phyloP scores from a whole-genome alignment of 2,113 vertebrate genomes.

The Agelaius tricolor region DNA sequence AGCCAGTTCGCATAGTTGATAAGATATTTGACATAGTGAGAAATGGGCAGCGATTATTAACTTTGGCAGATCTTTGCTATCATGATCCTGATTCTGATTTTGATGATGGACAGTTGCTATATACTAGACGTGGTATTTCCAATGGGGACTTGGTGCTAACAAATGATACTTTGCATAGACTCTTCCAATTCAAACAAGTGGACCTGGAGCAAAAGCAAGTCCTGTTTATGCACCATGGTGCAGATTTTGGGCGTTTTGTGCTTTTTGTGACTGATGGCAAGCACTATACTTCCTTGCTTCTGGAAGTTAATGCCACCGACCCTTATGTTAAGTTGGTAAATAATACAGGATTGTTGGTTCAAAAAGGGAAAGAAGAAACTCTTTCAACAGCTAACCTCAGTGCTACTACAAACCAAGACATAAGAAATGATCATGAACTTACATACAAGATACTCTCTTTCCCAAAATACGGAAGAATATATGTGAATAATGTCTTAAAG shows the following conservation, averaged over 20 bases:
- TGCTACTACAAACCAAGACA: slow-evolving; percentile 84
- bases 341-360: slow-evolving; percentile 85
- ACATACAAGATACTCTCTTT: slow-evolving; percentile 67
- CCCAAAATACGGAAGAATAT: slow-evolving; percentile 81
- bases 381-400: slow-evolving; percentile 82
- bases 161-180: slow-evolving; percentile 78
- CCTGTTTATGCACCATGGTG: slow-evolving; percentile 83
- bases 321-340: slow-evolving; percentile 79
- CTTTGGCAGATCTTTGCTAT: slow-evolving; percentile 82
- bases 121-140: slow-evolving; percentile 85
- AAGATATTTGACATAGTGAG: slow-evolving; percentile 84
- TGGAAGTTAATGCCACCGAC: slow-evolving; percentile 84
- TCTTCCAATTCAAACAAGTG: slow-evolving; percentile 86
- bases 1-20: slow-evolving; percentile 82
- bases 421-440: slow-evolving; percentile 79
- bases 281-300: slow-evolving; percentile 82
- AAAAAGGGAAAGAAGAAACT: slow-evolving; percentile 76
- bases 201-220: slow-evolving; percentile 82
- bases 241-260: slow-evolving; percentile 82
- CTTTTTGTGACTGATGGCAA: slow-evolving; percentile 90
- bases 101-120: slow-evolving; percentile 82
- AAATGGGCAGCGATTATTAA: slow-evolving; percentile 83
- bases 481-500: slow-evolving; percentile 51
- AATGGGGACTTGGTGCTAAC: slow-evolving; percentile 85
- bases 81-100: slow-evolving; percentile 88